Evolutionary conservation across 2,797 vertebrate species (phyloP), one percentile per base, ranked within the genome.

Genomic region (Melanotaenia maccullochi): DNA sequence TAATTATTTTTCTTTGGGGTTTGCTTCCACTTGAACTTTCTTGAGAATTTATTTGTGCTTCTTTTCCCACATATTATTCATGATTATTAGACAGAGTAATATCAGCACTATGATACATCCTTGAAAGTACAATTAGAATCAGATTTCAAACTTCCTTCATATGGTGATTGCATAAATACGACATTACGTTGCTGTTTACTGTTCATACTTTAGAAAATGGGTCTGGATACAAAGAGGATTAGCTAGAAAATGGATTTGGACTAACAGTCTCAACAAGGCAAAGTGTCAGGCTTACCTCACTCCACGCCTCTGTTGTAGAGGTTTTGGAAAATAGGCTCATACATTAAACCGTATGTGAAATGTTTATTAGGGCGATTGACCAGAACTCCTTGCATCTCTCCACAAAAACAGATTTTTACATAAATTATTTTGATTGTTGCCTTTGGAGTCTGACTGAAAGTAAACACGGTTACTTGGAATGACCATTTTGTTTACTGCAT

Each of bases 341-440:
- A 22, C 8, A 49, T 49, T 22, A 49, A 49, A 49, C 47, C 18
- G n/a, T 49, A 49, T 49, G 47, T 22, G 47, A 22, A 22, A 9
- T 49, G n/a, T 49, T 49, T 49, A 49, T 49, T 49, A 49, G n/a
- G 47, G n/a, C 9, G 3, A 22, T 9, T 49, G 20, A 49, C 7
- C 47, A 22, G 47, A 49, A 22, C n/a, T 49, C 6, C 47, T 49
- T 22, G 47, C 47, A 11, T n/a, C 47, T 22, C 47, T 49, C 20
- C 47, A 22, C 47, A 49, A 49, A 47, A 11, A 49, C n/a, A 22
- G 9, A 3, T 11, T 49, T 49, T 22, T 49, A 49, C 47, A 49
- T 49, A 49, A 49, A 49, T 49, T 49, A 49, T 49, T 49, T 49
- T 49, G 47, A 49, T 49, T 49, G 47, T 49, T 49, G 47, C 47